Conservation (phyloP, 1,140 invertebrate species). For the Tetramorium parvispinum region DNA sequence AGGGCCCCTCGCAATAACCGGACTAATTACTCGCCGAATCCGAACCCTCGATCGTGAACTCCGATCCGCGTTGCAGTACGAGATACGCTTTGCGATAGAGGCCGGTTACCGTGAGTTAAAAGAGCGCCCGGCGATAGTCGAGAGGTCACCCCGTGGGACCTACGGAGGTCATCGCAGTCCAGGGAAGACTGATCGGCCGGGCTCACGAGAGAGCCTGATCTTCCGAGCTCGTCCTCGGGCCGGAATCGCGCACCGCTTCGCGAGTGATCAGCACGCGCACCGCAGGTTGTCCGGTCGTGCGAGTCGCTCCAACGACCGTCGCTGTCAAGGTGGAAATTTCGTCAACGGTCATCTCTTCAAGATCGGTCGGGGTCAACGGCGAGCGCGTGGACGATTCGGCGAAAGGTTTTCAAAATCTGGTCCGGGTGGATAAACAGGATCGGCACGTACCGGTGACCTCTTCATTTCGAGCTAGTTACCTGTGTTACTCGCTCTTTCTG, state of each 20-base stretch:
- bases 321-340: slow-evolving; percentile 43
- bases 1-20: slow-evolving; percentile 42
- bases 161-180: slow-evolving; percentile 77
- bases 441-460: slow-evolving; percentile 62
- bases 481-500: not conserved
- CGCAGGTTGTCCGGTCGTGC: slow-evolving; percentile 63
- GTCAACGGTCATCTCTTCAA: slow-evolving; percentile 69
- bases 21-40: slow-evolving; percentile 62
- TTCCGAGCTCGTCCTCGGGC: slow-evolving; percentile 47
- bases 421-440: slow-evolving; percentile 62
- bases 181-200: slow-evolving; percentile 69
- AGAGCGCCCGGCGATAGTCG: slow-evolving; percentile 58
- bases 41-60: slow-evolving; percentile 25
- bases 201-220: slow-evolving; percentile 14
- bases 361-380: slow-evolving; percentile 62
- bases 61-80: slow-evolving; percentile 14
- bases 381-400: slow-evolving; percentile 73
- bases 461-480: slow-evolving; percentile 45
- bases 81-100: slow-evolving; percentile 61
- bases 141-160: slow-evolving; percentile 79
- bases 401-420: slow-evolving; percentile 65
- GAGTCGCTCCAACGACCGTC: slow-evolving; percentile 11
- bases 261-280: slow-evolving; percentile 66
- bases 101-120: slow-evolving; percentile 66
- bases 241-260: slow-evolving; percentile 72